These are phyloP conservation scores for Addax nasomaculatus DNA, from an alignment of 2,113 vertebrate species.

Conservation along the genomic window DNA sequence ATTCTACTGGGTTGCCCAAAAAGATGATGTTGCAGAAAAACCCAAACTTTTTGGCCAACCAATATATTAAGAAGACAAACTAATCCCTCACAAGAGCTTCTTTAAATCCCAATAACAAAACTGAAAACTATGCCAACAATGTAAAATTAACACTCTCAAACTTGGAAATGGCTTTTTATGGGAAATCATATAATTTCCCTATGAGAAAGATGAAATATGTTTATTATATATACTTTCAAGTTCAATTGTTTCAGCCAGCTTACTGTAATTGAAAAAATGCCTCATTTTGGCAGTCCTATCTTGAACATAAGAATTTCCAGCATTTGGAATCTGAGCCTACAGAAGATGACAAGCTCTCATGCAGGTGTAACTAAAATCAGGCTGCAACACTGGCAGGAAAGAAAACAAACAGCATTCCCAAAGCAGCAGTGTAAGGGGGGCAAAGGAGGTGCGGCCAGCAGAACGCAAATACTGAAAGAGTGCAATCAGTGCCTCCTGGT, in stretches of 20 bases:
- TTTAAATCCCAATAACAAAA: background rate
- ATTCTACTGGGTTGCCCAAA: background rate
- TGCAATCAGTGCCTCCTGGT: background rate
- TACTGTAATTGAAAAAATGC: background rate
- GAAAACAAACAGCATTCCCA: background rate
- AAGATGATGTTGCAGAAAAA: background rate
- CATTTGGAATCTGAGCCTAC: background rate
- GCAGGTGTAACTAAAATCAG: background rate
- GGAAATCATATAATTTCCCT: background rate
- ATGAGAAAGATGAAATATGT: background rate
- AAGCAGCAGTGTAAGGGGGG: background rate
- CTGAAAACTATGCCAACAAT: background rate
- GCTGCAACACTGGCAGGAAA: background rate
- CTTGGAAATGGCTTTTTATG: conserved; percentile 26
- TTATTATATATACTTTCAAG: background rate
- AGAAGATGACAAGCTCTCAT: background rate
- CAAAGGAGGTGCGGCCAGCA: background rate
- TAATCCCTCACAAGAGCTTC: background rate
- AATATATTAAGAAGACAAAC: background rate
- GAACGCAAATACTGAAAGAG: background rate
- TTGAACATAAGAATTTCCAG: background rate
- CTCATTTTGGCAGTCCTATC: background rate
- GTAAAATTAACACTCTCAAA: background rate
- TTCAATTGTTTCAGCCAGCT: background rate
- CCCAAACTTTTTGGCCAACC: background rate